Evolutionary conservation across 2,113 vertebrate species (phyloP).

Genomic region (Gymnogyps californianus): DNA sequence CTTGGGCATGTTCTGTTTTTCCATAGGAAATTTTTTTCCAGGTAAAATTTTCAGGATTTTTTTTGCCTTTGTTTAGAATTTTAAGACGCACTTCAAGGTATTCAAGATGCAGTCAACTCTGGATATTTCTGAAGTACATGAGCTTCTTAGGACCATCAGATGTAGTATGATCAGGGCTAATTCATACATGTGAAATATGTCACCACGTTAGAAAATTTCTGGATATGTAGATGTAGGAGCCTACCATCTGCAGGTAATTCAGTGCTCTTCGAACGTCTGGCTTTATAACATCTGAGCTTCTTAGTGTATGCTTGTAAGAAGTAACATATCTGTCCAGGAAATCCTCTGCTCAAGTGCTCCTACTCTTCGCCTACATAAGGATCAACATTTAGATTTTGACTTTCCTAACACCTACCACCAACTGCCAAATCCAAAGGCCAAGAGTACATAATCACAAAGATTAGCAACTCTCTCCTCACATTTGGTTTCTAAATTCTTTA

Average conservation of each 20-base stretch:
- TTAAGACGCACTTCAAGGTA: neutral
- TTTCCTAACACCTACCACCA: neutral
- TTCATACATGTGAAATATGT: neutral
- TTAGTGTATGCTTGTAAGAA: neutral
- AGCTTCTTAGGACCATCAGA: neutral
- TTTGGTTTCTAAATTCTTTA: neutral
- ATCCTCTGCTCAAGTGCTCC: neutral
- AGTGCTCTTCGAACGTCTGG: neutral
- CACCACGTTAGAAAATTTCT: neutral
- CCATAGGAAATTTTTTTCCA: neutral
- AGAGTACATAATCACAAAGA: neutral
- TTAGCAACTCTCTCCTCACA: neutral
- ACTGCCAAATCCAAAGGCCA: neutral
- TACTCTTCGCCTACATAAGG: neutral
- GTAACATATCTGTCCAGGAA: neutral
- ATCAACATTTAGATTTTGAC: neutral
- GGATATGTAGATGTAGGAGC: neutral
- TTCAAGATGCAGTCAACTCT: neutral
- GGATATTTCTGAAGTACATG: neutral
- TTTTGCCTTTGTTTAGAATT: neutral
- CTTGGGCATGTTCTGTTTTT: neutral
- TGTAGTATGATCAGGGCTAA: neutral
- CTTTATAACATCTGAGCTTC: neutral
- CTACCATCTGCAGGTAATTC: neutral
- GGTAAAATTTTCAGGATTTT: neutral